These are phyloP conservation scores for Schizothorax lantsangensis DNA, from an alignment of 2,797 vertebrate species.

Conservation along the genomic window DNA sequence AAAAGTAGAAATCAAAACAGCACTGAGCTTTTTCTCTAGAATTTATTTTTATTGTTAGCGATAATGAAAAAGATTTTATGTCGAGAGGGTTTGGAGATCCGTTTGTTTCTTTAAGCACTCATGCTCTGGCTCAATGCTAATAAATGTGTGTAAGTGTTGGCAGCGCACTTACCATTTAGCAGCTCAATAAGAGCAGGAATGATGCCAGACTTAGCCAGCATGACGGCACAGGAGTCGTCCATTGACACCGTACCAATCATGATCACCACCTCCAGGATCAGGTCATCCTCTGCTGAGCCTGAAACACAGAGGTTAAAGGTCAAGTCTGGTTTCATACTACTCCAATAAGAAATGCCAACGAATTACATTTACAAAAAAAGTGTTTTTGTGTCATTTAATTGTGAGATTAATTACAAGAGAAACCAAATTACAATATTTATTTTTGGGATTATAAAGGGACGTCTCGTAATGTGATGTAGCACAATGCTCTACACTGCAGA, in stretches of 20 bases:
- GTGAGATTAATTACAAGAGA: not conserved
- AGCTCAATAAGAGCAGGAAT: conserved; percentile 95
- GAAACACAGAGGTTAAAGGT: conserved; percentile 35
- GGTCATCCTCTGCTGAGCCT: conserved; percentile 93
- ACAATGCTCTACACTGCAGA: not conserved
- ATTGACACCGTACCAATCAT: conserved; percentile 97
- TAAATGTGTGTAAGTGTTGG: conserved; percentile 16
- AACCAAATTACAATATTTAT: not conserved
- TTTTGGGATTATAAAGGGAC: not conserved
- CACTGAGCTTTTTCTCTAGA: not conserved
- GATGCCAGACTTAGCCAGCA: conserved; percentile 94
- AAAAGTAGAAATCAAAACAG: conserved; percentile 17
- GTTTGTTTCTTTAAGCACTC: conserved; percentile 25
- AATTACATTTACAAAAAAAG: not conserved
- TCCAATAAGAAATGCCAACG: not conserved
- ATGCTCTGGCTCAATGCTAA: not conserved
- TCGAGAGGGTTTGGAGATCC: conserved; percentile 6
- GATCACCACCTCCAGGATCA: conserved; percentile 93
- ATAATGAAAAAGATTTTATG: conserved; percentile 25
- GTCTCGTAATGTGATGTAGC: not conserved
- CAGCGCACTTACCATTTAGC: conserved; percentile 82
- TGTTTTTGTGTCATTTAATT: not conserved
- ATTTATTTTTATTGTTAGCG: conserved; percentile 15
- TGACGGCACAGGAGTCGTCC: conserved; percentile 94
- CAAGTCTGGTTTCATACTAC: not conserved